Evolutionary conservation across 2,113 vertebrate species (phyloP), one percentile per base, ranked within the genome.

Genomic region (Conger conger): DNA sequence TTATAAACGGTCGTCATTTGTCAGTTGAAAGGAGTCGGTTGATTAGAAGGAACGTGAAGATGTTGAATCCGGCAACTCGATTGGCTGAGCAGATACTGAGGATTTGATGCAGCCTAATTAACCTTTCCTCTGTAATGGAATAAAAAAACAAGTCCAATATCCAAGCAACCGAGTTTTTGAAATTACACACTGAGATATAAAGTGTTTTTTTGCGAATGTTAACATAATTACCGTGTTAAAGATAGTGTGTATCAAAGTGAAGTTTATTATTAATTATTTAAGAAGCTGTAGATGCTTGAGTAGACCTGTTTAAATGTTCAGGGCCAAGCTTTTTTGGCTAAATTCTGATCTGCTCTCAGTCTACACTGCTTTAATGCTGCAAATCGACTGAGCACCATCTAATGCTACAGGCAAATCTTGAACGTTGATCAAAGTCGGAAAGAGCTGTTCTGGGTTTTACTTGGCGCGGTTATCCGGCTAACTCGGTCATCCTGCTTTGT

Each of bases 211-310:
- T 30, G n/a, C n/a, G 15, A 13, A 73, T 73, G 68, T 73, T 73
- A 73, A 33, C 68, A 33, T 73, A 11, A 73, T 33, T 5, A 73
- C 13, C n/a, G 33, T 27, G 27, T 73, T 73, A 73, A 5, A n/a
- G 30, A 68, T 68, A 30, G 68, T 15, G 27, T 33, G 9, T 33
- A 33, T 80, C 38, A 16, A 45, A 45, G 80, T 82, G 30, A 82
- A 50, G 54, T 82, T 33, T 33, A 82, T 35, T 54, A 36, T 82
- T 33, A 33, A 82, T 35, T 54, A 36, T 54, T 82, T 82, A 82
- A 82, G 54, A 82, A 27, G 30, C 54, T 63, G 35, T 60, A 38
- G 50, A 23, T 35, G 37, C 42, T 45, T 80, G 33, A 60, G n/a
- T 30, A 57, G 35, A 2, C 33, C 53, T 15, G 54, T 60, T 36